A percentile compares a stretch with the other conserved stretches of the same genome.
phyloP scores from a whole-genome alignment of 2,113 vertebrate species.

The Saguinus midas region DNA sequence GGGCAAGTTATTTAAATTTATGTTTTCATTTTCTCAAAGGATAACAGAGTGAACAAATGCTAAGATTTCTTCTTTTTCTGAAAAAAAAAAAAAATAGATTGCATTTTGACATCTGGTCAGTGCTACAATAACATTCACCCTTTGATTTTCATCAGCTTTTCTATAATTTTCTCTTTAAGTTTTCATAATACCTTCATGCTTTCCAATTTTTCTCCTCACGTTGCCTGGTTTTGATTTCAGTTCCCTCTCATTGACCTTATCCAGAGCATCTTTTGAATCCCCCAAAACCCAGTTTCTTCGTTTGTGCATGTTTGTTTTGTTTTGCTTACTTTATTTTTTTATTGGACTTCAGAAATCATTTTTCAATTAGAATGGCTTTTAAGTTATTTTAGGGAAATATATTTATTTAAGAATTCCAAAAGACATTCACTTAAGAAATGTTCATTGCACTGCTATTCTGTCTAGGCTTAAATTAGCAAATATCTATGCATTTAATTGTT shows the following conservation, averaged over 20 bases:
- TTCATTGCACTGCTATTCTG: background rate
- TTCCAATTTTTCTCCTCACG: background rate
- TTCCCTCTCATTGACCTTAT: background rate
- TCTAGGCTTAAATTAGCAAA: background rate
- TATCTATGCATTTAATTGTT: background rate
- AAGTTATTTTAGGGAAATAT: background rate
- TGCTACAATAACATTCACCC: background rate
- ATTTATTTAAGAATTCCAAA: background rate
- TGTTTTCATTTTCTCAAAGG: constrained; percentile 23
- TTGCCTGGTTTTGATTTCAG: background rate
- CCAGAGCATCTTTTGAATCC: background rate
- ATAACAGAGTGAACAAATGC: background rate
- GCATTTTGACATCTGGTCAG: background rate
- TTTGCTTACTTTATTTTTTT: background rate
- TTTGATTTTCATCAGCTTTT: background rate
- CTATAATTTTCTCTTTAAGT: background rate
- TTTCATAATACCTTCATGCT: background rate
- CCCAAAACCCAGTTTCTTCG: background rate
- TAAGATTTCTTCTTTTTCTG: background rate
- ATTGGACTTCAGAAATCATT: background rate
- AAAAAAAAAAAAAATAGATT: background rate
- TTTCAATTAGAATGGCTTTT: background rate
- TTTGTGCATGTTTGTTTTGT: background rate
- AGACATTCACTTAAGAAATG: background rate
- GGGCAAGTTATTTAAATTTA: background rate